These are phyloP conservation scores for Amphilophus citrinellus DNA, from an alignment of 2,113 vertebrate genomes.

Conservation along the genomic window DNA sequence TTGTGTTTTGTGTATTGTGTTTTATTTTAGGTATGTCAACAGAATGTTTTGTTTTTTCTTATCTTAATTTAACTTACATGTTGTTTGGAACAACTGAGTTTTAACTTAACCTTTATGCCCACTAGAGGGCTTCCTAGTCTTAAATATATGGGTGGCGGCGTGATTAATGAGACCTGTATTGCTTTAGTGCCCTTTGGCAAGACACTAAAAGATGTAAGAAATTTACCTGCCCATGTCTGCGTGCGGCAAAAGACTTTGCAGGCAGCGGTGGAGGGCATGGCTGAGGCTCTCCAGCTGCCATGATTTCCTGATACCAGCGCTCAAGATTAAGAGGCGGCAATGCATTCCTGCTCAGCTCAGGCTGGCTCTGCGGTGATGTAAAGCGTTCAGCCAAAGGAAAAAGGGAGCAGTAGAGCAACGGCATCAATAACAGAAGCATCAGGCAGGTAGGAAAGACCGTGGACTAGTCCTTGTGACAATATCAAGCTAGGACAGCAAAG, in stretches of 20 bases:
- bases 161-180: not conserved
- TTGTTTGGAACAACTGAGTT: not conserved
- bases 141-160: not conserved
- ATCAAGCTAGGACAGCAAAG: not conserved
- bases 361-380: conserved; percentile 81
- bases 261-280: conserved; percentile 91
- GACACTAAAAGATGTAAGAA: not conserved
- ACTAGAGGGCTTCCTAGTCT: conserved; percentile 30
- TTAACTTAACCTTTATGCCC: not conserved
- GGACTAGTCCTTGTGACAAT: not conserved
- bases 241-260: conserved; percentile 88
- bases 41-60: not conserved
- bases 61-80: not conserved
- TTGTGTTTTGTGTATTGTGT: not conserved
- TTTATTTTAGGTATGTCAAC: no score
- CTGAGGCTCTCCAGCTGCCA: conserved; percentile 82
- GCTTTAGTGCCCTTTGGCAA: not conserved
- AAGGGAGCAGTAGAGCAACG: conserved; percentile 32
- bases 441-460: conserved; percentile 26
- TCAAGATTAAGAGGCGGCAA: conserved; percentile 85
- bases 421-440: conserved; percentile 49
- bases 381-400: conserved; percentile 44
- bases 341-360: conserved; percentile 79
- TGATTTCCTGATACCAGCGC: conserved; percentile 87
- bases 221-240: conserved; percentile 90